These are phyloP conservation scores for Chironomus tepperi DNA, from an alignment of 1,140 invertebrate genomes.

Conservation along the genomic window DNA sequence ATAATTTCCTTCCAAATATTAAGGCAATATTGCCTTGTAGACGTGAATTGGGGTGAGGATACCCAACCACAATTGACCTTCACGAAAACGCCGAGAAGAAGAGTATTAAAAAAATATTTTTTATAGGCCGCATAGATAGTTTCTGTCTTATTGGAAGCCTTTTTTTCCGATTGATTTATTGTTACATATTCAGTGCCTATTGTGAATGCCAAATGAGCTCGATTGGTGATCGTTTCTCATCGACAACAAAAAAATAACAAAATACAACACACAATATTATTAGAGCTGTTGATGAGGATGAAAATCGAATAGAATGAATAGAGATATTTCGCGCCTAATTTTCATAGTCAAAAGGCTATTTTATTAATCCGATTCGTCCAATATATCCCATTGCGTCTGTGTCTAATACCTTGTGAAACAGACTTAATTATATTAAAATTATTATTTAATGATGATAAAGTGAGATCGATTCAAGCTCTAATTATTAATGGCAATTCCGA, in stretches of 20 bases:
- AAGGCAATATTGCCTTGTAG: background rate
- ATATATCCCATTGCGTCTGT: background rate
- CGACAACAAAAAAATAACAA: background rate
- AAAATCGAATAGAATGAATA: background rate
- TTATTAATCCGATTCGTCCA: constrained; percentile 11
- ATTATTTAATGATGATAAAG: constrained; percentile 24
- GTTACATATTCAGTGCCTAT: constrained; percentile 8
- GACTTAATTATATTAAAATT: constrained; percentile 24
- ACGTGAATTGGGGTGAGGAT: background rate
- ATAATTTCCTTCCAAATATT: background rate
- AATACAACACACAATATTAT: too few relatives aligned
- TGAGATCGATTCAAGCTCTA: constrained; percentile 10
- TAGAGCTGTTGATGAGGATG: background rate
- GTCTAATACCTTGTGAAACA: background rate
- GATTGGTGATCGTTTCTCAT: background rate
- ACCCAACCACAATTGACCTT: background rate
- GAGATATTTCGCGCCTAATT: constrained; percentile 18
- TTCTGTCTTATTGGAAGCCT: background rate
- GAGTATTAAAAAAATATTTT: background rate
- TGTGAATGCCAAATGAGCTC: constrained; percentile 22
- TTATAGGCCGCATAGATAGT: constrained; percentile 22
- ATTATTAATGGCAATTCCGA: background rate
- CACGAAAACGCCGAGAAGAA: background rate
- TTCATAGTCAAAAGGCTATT: background rate
- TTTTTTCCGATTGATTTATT: constrained; percentile 18